Evolutionary conservation across 1,140 invertebrate genomes (phyloP).

Genomic region (Papilio helenus): DNA sequence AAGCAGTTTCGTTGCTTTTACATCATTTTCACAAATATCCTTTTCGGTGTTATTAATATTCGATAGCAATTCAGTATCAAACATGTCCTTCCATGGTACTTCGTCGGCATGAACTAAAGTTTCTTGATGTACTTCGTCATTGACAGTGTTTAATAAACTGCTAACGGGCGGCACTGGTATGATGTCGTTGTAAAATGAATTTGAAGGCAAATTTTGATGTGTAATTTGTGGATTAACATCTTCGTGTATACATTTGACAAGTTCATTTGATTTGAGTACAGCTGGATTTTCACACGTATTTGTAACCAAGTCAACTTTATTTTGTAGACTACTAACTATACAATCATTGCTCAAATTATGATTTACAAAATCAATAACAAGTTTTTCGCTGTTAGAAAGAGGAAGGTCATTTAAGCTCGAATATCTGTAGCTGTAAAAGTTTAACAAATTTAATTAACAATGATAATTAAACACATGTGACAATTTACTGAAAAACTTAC

Average conservation of each 20-base stretch:
- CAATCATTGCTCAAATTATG: background rate
- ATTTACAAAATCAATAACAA: background rate
- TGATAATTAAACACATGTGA: background rate
- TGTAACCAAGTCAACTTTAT: background rate
- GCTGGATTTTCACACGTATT: slow-evolving; percentile 1
- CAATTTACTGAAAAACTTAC: background rate
- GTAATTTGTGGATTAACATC: background rate
- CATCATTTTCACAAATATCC: background rate
- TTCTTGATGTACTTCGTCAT: background rate
- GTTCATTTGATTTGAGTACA: background rate
- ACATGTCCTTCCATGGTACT: slow-evolving; percentile 61
- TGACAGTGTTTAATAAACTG: slow-evolving; percentile 27
- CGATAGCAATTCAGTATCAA: slow-evolving; percentile 57
- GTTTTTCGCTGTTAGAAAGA: background rate
- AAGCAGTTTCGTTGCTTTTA: background rate
- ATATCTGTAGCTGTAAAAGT: background rate
- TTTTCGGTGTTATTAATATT: slow-evolving; percentile 30
- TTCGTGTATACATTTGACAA: slow-evolving; percentile 5
- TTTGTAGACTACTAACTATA: background rate
- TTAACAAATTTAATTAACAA: background rate
- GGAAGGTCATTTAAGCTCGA: background rate
- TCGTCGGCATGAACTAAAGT: slow-evolving; percentile 2
- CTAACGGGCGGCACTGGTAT: background rate
- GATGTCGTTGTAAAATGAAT: background rate
- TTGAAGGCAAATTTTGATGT: background rate